Evolutionary conservation across 2,888 invertebrate species (phyloP), one percentile per base, ranked within the genome.

Genomic region (Clunio marinus): DNA sequence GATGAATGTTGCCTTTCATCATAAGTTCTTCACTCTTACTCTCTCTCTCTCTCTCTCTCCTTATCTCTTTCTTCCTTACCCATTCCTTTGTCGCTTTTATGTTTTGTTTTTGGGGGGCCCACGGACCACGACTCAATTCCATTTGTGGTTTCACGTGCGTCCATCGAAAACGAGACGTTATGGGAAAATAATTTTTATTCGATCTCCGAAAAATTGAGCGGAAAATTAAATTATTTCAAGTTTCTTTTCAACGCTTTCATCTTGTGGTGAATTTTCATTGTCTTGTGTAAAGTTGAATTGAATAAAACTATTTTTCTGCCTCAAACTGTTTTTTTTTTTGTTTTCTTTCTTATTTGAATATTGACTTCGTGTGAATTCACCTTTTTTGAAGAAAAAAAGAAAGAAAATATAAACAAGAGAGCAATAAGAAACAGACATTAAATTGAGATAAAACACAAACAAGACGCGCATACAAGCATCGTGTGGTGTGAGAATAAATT

Each of bases 401-500:
- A 27, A 17, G 27, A 51, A n/a, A 51, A 27, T 32, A n/a, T 27
- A 8, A 27, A 27, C 25, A 55, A 66, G 51, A 24, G 41, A 32
- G 32, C 22, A 27, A 57, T 57, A 15, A 41, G 41, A 62, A 62
- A 62, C 62, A 28, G 63, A 63, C 63, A 63, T 63, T 63, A 63
- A 63, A 45, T 63, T 22, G 28, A 51, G 32, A 55, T 55, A 66
- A 66, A 66, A 66, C 45, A 63, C 27, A 63, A 25, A 63, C 46
- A 27, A 20, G 20, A 27, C 8, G 57, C 5, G 57, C 25, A 46
- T 63, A 46, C 41, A 55, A 66, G 32, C 66, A 66, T 55, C 66
- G 66, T 66, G 66, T 66, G 66, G 66, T 66, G 66, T 55, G 66
- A 66, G 66, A 66, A 55, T 66, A 66, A 66, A 66, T 66, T 66